Evolutionary conservation across 2,797 vertebrate species (phyloP), one percentile per base, ranked within the genome.

Genomic region (Lithobates sylvaticus): DNA sequence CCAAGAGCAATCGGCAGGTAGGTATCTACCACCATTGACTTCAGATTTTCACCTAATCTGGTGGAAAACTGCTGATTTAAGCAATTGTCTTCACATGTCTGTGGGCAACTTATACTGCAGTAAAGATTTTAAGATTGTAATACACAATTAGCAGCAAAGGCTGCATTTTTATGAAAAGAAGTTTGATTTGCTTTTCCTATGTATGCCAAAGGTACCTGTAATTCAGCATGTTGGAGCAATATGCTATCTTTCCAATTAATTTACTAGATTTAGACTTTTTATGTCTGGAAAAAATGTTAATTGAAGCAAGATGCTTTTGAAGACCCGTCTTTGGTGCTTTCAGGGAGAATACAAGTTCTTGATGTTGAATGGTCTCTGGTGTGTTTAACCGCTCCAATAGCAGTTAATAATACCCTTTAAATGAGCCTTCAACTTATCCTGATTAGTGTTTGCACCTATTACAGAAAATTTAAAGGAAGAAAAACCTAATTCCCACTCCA

Each of bases 261-360:
- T 85, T 80, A 36, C 77, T 65, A 42, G 44, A 39, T 80, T 50
- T 29, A 85, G 70, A 80, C 70, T 80, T 85, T 85, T 79, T 74
- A 65, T 75, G 77, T 85, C 84, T 80, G 77, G 58, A 74, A 78
- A 85, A 80, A 74, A 85, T 74, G 77, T 85, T 85, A 79, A 85
- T 80, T 85, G 65, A 67, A 80, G 36, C 61, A 85, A 85, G 61
- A 50, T 27, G 58, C 84, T 85, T 85, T 78, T 78, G 76, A 85
- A 84, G 75, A 44, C 58, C 74, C 26, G 73, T 69, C 82, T 84
- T 85, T 64, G 78, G 68, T 42, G 36, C 47, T 65, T 75, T 72
- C 64, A 78, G 50, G 29, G 12, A 67, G 76, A 79, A 79, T 80
- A 39, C 34, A 75, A 75, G 42, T 80, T 80, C 61, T 80, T 74